Conservation (phyloP, 2,797 vertebrate species). For the Cyprinodon diabolis region DNA sequence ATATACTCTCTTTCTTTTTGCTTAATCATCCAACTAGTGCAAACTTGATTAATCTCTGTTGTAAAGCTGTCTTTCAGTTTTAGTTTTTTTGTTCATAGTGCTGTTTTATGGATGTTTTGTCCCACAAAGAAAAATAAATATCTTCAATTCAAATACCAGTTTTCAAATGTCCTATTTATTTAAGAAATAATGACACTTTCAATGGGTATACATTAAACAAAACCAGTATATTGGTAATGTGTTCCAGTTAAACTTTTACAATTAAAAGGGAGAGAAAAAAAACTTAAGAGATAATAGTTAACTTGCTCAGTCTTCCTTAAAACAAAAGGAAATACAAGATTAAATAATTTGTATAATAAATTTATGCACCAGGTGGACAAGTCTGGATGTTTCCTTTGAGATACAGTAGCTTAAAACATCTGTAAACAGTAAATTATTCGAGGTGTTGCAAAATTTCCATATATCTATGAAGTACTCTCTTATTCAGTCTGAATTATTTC, state of each 20-base stretch:
- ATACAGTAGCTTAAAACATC: constrained; percentile 38
- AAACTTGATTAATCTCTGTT: too few species aligned
- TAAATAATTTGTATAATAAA: constrained; percentile 45
- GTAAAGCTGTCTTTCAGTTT: neutral
- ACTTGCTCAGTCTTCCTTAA: constrained; percentile 25
- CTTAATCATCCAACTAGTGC: too few species aligned
- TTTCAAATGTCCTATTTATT: constrained; percentile 1
- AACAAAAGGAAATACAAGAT: constrained; percentile 42
- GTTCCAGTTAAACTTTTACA: constrained; percentile 42
- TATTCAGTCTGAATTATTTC: constrained; percentile 60
- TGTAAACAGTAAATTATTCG: constrained; percentile 49
- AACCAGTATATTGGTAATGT: constrained; percentile 25
- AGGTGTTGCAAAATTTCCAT: constrained; percentile 44
- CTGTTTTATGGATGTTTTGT: neutral
- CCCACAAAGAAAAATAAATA: neutral
- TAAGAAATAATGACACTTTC: neutral
- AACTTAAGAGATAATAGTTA: constrained; percentile 31
- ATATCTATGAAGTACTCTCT: constrained; percentile 39
- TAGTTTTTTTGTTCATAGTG: neutral
- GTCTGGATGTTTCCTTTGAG: constrained; percentile 48
- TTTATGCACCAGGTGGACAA: constrained; percentile 39
- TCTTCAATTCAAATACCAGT: neutral
- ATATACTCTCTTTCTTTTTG: too few species aligned
- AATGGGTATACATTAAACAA: neutral
- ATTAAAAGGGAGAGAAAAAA: constrained; percentile 33